These are phyloP conservation scores for Microcebus tavaratra DNA, from an alignment of 2,113 vertebrate genomes.

Conservation along the genomic window DNA sequence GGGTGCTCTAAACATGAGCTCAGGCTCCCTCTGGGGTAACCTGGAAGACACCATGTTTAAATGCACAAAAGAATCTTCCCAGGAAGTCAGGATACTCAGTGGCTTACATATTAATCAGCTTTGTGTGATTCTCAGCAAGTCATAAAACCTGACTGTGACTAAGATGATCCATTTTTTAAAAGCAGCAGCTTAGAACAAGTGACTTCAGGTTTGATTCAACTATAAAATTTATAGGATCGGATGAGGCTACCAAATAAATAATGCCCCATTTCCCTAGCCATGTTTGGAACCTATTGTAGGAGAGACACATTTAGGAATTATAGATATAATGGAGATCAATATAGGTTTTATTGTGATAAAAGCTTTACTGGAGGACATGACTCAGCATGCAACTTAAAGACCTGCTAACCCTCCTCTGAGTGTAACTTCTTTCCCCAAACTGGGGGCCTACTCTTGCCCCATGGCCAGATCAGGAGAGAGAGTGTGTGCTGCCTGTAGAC, in stretches of 20 bases:
- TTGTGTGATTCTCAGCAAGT: not conserved
- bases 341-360: not conserved
- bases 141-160: not conserved
- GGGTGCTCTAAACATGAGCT: not conserved
- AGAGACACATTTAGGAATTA: not conserved
- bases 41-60: not conserved
- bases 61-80: not conserved
- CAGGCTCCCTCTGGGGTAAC: not conserved
- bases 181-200: not conserved
- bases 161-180: not conserved
- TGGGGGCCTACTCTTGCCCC: not conserved
- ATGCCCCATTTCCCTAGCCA: not conserved
- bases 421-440: not conserved
- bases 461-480: no score
- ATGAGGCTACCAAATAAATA: not conserved
- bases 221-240: not conserved
- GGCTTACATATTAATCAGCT: not conserved
- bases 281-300: not conserved
- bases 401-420: not conserved
- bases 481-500: no score
- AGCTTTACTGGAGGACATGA: not conserved
- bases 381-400: not conserved
- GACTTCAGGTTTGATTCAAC: not conserved
- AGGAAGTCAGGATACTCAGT: not conserved
- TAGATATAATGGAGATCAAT: not conserved